Evolutionary conservation across 2,888 invertebrate genomes (phyloP), one percentile per base, ranked within the genome.

Genomic region (Latrodectus hesperus): DNA sequence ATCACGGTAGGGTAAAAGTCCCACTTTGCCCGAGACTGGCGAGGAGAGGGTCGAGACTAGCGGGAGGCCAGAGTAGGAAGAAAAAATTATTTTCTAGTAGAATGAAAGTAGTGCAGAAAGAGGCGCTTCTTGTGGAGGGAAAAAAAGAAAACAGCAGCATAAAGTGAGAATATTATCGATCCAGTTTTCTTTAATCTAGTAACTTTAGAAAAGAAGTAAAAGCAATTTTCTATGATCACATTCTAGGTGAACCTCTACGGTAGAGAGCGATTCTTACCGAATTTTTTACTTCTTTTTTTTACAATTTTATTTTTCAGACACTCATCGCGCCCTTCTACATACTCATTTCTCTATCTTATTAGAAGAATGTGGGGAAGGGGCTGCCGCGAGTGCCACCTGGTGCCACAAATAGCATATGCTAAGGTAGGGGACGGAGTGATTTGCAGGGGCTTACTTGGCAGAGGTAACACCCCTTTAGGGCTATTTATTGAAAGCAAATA

Each of bases 181-280:
- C 75, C 80, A 68, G 75, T 76, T 64, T 68, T 65, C 77, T 87
- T 82, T 87, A 81, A 87, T 87, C 86, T 87, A 81, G 81, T 80
- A 87, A 87, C 85, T 80, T 64, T 68, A 38, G 75, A 53, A 73
- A 77, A 86, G 71, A 86, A 87, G 80, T 82, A 87, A 87, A 87
- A 87, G 81, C 80, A 87, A 87, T 82, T 87, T 87, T 68, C 86
- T 82, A 77, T 87, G 86, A 87, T 87, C 86, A 82, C 81, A 87
- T 87, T 77, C 76, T 77, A 26, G 72, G 53, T 60, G 76, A 81
- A 80, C 67, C 78, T 84, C 70, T n/a, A 64, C 70, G 71, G 73
- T 67, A 81, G 73, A 81, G 81, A 82, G 68, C 65, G 81, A 87
- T 86, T 80, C 85, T 84, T 74, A 77, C 26, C 22, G 67, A 52